Conservation (phyloP, 2,113 vertebrate genomes). For the Aphelocoma coerulescens region DNA sequence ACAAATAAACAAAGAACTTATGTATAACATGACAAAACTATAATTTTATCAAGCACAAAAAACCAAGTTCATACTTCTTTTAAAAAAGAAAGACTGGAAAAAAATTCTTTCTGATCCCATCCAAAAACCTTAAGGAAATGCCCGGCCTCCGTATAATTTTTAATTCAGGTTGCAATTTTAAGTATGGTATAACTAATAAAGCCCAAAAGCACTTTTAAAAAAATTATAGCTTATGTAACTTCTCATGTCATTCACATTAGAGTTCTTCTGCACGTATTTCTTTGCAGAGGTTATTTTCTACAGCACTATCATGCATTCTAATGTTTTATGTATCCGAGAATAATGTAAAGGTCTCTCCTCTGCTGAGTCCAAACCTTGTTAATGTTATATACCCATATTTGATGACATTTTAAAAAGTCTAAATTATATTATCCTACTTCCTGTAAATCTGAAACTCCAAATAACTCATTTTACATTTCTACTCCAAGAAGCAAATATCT, state of each 20-base stretch:
- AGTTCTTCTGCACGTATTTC: not conserved
- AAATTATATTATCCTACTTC: not conserved
- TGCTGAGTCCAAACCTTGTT: not conserved
- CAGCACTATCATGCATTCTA: not conserved
- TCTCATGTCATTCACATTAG: not conserved
- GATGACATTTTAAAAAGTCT: not conserved
- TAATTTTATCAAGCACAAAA: not conserved
- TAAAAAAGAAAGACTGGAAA: not conserved
- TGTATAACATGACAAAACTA: not conserved
- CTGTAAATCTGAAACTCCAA: not conserved
- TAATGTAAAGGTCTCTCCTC: not conserved
- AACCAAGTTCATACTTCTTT: not conserved
- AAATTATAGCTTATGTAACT: not conserved
- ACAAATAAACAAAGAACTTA: not conserved
- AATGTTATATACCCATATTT: not conserved
- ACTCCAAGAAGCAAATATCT: not conserved
- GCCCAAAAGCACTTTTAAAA: not conserved
- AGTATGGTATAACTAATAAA: not conserved
- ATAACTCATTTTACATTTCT: not conserved
- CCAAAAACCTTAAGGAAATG: not conserved
- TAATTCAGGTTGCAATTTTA: not conserved
- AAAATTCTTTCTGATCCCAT: not conserved
- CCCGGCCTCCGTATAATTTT: not conserved
- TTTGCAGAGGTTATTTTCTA: not conserved
- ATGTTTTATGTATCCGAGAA: not conserved